Conservation (phyloP, 2,113 vertebrate genomes). For the Lasiurus borealis region DNA sequence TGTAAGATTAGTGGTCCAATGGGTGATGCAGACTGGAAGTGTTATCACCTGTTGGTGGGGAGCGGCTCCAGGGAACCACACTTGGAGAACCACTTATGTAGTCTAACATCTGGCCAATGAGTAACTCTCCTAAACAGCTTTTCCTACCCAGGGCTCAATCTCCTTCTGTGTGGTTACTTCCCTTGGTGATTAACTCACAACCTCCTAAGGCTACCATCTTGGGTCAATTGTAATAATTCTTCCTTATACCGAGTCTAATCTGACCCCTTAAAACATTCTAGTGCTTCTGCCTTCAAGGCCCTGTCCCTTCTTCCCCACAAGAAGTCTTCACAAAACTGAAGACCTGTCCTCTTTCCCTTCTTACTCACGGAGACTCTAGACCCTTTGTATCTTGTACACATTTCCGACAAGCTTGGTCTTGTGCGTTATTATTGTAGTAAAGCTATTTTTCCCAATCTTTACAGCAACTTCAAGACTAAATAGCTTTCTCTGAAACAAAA, state of each 20-base stretch:
- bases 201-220: neutral
- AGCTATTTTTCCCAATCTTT: neutral
- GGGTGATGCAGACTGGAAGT: neutral
- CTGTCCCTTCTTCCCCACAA: neutral
- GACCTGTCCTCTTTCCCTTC: neutral
- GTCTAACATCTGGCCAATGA: neutral
- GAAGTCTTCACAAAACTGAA: neutral
- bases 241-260: neutral
- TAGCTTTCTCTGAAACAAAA: slow-evolving; percentile 16
- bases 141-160: neutral
- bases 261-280: neutral
- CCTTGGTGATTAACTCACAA: neutral
- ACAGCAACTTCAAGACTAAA: neutral
- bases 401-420: neutral
- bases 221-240: neutral
- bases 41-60: too few relatives aligned
- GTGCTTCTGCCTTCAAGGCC: neutral
- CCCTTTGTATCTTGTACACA: neutral
- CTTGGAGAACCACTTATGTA: neutral
- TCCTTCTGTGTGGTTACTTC: neutral
- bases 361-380: neutral
- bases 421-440: neutral
- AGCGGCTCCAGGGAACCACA: neutral
- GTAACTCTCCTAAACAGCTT: neutral
- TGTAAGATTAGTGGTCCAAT: neutral